Conservation (phyloP, 2,888 invertebrate genomes). For the Deroplatys truncata region DNA sequence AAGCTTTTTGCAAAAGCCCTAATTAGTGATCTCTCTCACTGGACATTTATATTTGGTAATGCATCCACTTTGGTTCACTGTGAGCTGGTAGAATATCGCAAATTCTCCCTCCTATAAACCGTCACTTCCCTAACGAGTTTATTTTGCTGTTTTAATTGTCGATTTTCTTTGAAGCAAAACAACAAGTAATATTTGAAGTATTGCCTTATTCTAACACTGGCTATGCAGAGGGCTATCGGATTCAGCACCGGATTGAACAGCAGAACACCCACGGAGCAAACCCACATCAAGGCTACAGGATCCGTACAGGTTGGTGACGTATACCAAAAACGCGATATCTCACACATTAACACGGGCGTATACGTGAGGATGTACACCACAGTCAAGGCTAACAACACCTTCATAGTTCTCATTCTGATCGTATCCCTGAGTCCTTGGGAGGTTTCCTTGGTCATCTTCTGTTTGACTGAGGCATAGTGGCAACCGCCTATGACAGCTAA, state of each 20-base stretch:
- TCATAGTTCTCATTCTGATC: background rate
- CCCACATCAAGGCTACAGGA: background rate
- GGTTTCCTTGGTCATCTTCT: background rate
- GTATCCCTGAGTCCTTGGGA: background rate
- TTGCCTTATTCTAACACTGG: background rate
- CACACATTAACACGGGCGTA: background rate
- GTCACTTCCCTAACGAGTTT: background rate
- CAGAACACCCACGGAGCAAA: background rate
- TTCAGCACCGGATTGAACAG: background rate
- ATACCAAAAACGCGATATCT: background rate
- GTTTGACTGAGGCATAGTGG: background rate
- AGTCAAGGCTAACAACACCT: background rate
- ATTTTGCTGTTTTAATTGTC: background rate
- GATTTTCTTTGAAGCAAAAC: background rate
- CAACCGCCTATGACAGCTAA: background rate
- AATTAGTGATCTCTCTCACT: no score
- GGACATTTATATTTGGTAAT: no score
- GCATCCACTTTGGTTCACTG: background rate
- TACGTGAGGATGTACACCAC: background rate
- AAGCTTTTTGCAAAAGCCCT: no score
- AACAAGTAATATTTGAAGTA: background rate
- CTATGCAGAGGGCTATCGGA: background rate
- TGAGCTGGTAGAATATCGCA: background rate
- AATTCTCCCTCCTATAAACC: background rate
- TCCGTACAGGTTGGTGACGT: background rate